Conservation (phyloP, 2,888 invertebrate species). For the Tribolium freemani region DNA sequence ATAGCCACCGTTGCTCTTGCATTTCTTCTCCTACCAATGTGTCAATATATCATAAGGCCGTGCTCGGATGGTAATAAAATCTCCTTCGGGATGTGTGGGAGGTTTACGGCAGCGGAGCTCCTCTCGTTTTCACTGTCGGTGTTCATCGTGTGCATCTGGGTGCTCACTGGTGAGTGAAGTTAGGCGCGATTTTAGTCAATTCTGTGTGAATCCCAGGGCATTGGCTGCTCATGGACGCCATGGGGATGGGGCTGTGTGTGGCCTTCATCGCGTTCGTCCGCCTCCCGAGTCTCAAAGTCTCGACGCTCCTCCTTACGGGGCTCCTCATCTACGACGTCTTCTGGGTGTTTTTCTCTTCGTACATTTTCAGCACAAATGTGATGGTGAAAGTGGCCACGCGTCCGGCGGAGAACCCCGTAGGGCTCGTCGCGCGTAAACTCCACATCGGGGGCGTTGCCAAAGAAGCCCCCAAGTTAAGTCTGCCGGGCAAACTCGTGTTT, state of each 20-base stretch:
- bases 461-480: constrained; percentile 94
- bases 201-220: constrained; percentile 72
- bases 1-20: constrained; percentile 97
- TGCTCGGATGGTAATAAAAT: constrained; percentile 89
- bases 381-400: constrained; percentile 95
- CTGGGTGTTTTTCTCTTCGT: constrained; percentile 99
- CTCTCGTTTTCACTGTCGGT: constrained; percentile 93
- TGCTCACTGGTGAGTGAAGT: constrained; percentile 79
- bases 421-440: constrained; percentile 92
- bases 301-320: constrained; percentile 93
- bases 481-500: constrained; percentile 97
- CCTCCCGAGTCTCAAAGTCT: constrained; percentile 95
- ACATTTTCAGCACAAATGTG: constrained; percentile 98
- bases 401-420: constrained; percentile 93
- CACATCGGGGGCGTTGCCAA: constrained; percentile 89
- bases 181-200: neutral
- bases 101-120: constrained; percentile 95
- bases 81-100: constrained; percentile 91
- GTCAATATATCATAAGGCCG: constrained; percentile 92
- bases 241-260: constrained; percentile 98
- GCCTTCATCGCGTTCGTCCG: constrained; percentile 98
- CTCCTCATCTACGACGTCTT: constrained; percentile 96
- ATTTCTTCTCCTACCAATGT: constrained; percentile 96
- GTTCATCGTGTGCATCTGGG: constrained; percentile 96
- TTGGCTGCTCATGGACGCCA: constrained; percentile 98